phyloP scores from a whole-genome alignment of 2,888 invertebrate genomes.

The Dynastes maya region DNA sequence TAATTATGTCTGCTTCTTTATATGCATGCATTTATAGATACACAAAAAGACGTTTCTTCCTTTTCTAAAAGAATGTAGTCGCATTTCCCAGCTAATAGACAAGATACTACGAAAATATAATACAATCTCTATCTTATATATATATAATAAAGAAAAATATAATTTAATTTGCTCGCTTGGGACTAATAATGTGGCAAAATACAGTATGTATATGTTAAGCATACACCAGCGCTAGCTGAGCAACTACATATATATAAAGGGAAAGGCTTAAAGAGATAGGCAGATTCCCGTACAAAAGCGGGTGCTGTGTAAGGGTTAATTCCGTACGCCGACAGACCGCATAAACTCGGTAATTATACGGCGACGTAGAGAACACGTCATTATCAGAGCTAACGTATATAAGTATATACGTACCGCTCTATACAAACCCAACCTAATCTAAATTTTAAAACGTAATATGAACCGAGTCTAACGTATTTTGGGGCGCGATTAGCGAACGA shows the following conservation, averaged over 20 bases:
- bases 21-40: too few species aligned
- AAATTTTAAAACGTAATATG: slow-evolving; percentile 7
- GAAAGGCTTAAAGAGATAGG: not conserved
- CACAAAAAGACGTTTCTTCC: too few species aligned
- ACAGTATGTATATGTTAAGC: not conserved
- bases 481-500: too few species aligned
- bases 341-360: slow-evolving; percentile 9
- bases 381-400: not conserved
- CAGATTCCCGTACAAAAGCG: not conserved
- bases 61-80: too few species aligned
- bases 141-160: too few species aligned
- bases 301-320: not conserved
- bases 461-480: too few species aligned
- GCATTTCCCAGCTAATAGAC: too few species aligned
- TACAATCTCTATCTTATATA: too few species aligned
- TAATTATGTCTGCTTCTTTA: too few species aligned
- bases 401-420: not conserved
- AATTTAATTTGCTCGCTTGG: too few species aligned
- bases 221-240: not conserved
- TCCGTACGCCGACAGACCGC: not conserved
- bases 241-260: not conserved
- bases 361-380: not conserved
- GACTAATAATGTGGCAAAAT: too few species aligned
- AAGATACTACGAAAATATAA: too few species aligned
- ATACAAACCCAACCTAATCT: slow-evolving; percentile 8